A percentile compares a stretch with the other conserved stretches of the same genome.
Evolutionary conservation across 2,888 invertebrate genomes (phyloP).

Genomic region (Ichneumon xanthorius): DNA sequence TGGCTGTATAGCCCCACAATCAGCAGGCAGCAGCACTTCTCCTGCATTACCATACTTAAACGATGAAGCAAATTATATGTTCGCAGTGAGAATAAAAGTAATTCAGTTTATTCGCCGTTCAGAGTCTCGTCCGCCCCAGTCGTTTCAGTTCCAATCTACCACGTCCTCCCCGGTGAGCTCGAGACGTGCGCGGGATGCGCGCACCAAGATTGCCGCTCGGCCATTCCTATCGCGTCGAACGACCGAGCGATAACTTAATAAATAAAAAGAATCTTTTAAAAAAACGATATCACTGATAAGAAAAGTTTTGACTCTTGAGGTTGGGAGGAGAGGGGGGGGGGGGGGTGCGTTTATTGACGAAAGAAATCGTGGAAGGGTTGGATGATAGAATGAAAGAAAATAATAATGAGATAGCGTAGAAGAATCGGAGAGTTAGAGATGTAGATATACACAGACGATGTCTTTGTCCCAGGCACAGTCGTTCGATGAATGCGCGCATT

Average conservation of each 20-base stretch:
- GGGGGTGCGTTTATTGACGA: neutral
- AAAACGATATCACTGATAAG: conserved; percentile 36
- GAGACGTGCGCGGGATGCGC: neutral
- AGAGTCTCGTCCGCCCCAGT: neutral
- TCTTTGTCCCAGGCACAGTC: conserved; percentile 56
- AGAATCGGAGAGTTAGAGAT: conserved; percentile 39
- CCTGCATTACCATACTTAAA: too few relatives aligned
- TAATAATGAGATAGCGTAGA: conserved; percentile 26
- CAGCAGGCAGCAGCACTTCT: too few relatives aligned
- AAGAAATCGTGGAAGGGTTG: conserved; percentile 16
- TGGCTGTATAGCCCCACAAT: too few relatives aligned
- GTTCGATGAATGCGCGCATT: conserved; percentile 68
- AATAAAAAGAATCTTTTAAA: conserved; percentile 16
- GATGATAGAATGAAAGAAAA: conserved; percentile 6
- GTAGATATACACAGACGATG: conserved; percentile 44
- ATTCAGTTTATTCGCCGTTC: neutral
- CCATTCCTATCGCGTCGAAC: conserved; percentile 1
- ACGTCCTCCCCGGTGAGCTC: neutral
- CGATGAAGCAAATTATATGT: too few relatives aligned
- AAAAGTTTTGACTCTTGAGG: conserved; percentile 10
- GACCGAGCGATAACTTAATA: neutral
- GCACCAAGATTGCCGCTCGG: neutral
- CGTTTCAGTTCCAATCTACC: neutral
- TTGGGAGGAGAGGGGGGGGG: neutral
- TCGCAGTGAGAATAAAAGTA: too few relatives aligned